Percentiles rank a stretch among this genome's conserved stretches.
These are phyloP conservation scores for Myrmecophaga tridactyla DNA, from an alignment of 2,113 vertebrate genomes.

Conservation along the genomic window DNA sequence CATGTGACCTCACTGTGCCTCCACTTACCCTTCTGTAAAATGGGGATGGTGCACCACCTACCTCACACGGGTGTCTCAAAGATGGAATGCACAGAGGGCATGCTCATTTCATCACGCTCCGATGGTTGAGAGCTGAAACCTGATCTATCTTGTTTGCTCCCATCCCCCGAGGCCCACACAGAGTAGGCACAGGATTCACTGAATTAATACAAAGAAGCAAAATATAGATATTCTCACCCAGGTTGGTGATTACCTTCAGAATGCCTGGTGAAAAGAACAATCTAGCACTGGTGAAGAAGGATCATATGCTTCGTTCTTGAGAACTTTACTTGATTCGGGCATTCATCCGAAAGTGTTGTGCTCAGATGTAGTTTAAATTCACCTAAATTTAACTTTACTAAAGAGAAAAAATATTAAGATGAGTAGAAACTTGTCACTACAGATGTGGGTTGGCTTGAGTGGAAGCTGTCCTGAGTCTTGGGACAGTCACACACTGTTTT, in stretches of 20 bases:
- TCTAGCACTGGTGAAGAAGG: accelerated
- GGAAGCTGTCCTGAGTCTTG: neutral
- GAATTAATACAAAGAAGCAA: accelerated
- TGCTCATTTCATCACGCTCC: too few relatives aligned
- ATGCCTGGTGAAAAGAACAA: accelerated
- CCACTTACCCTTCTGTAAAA: neutral
- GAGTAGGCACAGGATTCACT: accelerated
- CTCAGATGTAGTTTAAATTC: neutral
- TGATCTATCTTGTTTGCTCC: neutral
- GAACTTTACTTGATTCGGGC: neutral
- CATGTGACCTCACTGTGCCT: accelerated
- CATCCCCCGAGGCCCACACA: too few relatives aligned
- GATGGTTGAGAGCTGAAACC: accelerated
- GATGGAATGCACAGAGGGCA: neutral
- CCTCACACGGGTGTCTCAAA: neutral
- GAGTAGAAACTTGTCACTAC: too few relatives aligned
- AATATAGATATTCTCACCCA: accelerated
- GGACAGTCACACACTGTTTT: accelerated
- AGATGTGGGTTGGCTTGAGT: too few relatives aligned
- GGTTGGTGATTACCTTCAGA: accelerated
- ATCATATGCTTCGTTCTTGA: accelerated
- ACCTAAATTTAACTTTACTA: neutral
- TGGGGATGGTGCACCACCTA: accelerated
- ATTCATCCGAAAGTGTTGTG: neutral
- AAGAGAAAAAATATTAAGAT: neutral